Conservation (phyloP, 2,113 vertebrate genomes). For the Psittacula cyanocephala region DNA sequence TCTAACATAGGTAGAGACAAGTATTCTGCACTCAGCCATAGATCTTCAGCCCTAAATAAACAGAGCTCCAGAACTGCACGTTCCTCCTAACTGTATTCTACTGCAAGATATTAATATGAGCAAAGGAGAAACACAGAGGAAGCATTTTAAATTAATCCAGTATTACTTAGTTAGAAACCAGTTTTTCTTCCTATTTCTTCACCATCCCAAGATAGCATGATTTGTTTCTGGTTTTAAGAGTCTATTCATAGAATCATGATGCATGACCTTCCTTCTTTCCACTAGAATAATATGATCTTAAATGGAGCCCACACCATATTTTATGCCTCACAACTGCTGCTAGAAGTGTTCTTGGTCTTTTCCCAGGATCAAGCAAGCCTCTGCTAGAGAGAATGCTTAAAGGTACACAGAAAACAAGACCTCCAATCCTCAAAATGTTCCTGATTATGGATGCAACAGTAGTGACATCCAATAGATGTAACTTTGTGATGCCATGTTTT, state of each 20-base stretch:
- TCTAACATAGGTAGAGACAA: neutral
- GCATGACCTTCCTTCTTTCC: neutral
- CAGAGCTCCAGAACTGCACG: neutral
- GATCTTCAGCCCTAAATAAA: neutral
- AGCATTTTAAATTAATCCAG: neutral
- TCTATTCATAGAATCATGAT: neutral
- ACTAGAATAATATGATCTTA: neutral
- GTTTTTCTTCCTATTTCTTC: neutral
- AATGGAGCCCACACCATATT: neutral
- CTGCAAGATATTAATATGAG: neutral
- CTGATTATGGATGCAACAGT: neutral
- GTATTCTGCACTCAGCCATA: neutral
- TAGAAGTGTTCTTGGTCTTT: neutral
- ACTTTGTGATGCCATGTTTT: neutral
- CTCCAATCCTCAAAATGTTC: neutral
- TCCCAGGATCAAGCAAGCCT: neutral
- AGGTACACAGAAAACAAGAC: neutral
- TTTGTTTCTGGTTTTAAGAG: neutral
- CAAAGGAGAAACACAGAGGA: neutral
- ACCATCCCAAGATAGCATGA: neutral
- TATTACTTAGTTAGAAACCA: neutral
- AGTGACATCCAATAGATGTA: neutral
- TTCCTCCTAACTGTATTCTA: neutral
- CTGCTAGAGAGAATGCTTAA: accelerated
- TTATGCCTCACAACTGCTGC: neutral